Percentiles rank a stretch among this genome's conserved stretches.
phyloP scores from a whole-genome alignment of 2,888 invertebrate species.

The Bedellia somnulentella region DNA sequence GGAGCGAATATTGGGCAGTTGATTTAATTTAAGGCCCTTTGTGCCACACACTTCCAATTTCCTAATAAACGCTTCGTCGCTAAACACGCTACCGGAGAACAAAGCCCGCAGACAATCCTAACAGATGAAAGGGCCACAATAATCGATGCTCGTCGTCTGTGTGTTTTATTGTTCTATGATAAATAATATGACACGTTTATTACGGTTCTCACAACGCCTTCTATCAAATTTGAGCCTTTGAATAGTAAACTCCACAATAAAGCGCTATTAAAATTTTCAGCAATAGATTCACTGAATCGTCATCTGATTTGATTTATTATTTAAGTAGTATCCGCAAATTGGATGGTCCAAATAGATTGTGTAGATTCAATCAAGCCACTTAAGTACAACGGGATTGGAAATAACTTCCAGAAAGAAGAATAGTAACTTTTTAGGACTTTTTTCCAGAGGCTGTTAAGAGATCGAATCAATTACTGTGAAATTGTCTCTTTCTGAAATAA shows the following conservation, averaged over 20 bases:
- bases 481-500: constrained; percentile 17
- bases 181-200: constrained; percentile 20
- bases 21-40: constrained; percentile 52
- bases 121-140: constrained; percentile 24
- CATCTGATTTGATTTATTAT: too few species aligned
- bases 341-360: too few species aligned
- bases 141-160: constrained; percentile 23
- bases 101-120: constrained; percentile 23
- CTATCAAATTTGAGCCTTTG: constrained; percentile 15
- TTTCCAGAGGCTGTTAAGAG: constrained; percentile 8
- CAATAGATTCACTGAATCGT: too few species aligned
- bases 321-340: too few species aligned
- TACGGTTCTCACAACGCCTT: constrained; percentile 11
- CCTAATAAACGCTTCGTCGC: constrained; percentile 33
- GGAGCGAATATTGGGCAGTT: constrained; percentile 35
- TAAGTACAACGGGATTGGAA: too few species aligned
- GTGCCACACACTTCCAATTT: constrained; percentile 41
- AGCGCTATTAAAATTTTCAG: too few species aligned
- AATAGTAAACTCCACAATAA: too few species aligned
- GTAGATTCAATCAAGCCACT: constrained; percentile 14
- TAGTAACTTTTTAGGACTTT: constrained; percentile 5
- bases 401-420: too few species aligned
- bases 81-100: constrained; percentile 31
- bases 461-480: constrained; percentile 39
- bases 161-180: constrained; percentile 27